Percentiles rank a stretch among this genome's conserved stretches.
phyloP scores from a whole-genome alignment of 2,797 vertebrate genomes.

The Sebastes aleutianus region DNA sequence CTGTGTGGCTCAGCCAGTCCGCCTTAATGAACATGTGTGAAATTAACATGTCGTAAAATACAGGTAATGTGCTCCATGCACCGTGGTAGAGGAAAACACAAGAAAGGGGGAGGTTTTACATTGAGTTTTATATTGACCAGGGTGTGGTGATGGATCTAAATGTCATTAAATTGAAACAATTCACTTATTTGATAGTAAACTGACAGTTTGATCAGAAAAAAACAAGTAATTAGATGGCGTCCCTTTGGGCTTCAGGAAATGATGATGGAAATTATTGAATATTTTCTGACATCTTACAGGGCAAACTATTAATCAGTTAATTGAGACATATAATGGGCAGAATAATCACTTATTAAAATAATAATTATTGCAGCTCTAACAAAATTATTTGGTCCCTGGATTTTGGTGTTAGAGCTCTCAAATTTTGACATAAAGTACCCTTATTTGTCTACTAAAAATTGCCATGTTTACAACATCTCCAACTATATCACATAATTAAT shows the following conservation, averaged over 20 bases:
- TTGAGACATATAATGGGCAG: background rate
- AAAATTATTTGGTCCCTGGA: background rate
- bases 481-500: background rate
- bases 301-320: background rate
- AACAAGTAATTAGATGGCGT: background rate
- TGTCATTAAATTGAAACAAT: background rate
- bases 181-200: background rate
- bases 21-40: background rate
- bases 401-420: background rate
- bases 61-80: background rate
- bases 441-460: background rate
- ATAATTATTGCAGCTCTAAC: background rate
- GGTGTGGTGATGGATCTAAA: background rate
- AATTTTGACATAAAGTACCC: background rate
- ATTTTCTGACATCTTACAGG: background rate
- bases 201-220: background rate
- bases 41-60: constrained; percentile 3
- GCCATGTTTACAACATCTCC: background rate
- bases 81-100: background rate
- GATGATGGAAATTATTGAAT: background rate
- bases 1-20: background rate
- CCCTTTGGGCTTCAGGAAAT: background rate
- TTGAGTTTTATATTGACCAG: background rate
- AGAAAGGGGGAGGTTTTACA: background rate
- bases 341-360: background rate